These are phyloP conservation scores for Chromis chromis DNA, from an alignment of 2,797 vertebrate species.

Conservation along the genomic window DNA sequence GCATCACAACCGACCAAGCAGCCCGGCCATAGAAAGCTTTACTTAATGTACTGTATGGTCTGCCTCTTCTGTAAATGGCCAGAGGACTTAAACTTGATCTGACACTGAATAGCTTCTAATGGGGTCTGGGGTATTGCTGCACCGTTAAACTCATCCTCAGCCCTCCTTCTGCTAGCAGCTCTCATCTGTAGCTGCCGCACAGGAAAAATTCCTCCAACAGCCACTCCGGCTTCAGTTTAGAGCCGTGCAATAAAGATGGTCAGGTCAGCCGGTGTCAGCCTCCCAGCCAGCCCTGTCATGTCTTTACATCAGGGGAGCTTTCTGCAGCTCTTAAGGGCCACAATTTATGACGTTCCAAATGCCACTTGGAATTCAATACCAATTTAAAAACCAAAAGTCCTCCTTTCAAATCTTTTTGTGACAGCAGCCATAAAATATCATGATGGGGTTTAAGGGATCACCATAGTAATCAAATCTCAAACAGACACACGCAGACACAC, in stretches of 20 bases:
- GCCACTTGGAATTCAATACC: conserved; percentile 27
- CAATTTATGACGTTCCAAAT: conserved; percentile 30
- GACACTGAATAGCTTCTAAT: conserved; percentile 60
- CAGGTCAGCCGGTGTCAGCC: conserved; percentile 27
- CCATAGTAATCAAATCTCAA: conserved; percentile 22
- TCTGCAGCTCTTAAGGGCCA: conserved; percentile 26
- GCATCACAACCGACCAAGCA: conserved; percentile 1
- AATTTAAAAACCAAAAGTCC: conserved; percentile 40
- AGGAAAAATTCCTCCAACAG: neutral
- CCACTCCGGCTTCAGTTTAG: conserved; percentile 17
- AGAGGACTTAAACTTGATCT: conserved; percentile 54
- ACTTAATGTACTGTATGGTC: conserved; percentile 46
- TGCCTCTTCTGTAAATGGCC: conserved; percentile 39
- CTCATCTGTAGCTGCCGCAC: conserved; percentile 24
- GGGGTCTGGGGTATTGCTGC: conserved; percentile 39
- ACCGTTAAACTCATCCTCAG: conserved; percentile 52
- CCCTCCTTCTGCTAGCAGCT: conserved; percentile 20
- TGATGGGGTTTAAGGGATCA: conserved; percentile 16
- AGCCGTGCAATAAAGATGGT: conserved; percentile 14
- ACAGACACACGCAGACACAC: neutral
- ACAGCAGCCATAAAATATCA: conserved; percentile 42
- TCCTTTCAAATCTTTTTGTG: conserved; percentile 34
- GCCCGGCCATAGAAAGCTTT: conserved; percentile 10
- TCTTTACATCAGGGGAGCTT: conserved; percentile 12
- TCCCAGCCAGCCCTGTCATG: conserved; percentile 11